Conservation (phyloP, 2,113 vertebrate genomes). For the Pelobates fuscus region DNA sequence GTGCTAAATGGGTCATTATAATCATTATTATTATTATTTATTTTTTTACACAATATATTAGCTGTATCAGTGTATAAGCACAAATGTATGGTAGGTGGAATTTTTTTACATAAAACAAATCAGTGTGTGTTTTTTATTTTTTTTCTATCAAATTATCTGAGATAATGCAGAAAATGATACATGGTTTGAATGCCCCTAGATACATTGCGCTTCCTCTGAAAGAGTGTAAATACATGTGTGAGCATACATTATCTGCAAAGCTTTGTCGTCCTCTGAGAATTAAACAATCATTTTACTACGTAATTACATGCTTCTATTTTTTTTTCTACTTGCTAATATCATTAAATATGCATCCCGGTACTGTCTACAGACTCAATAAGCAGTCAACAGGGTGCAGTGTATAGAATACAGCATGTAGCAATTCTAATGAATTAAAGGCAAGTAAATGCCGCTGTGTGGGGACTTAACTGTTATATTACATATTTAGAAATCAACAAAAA, state of each 20-base stretch:
- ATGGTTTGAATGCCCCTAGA: conserved; percentile 37
- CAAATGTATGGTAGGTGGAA: neutral
- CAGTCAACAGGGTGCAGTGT: conserved; percentile 3
- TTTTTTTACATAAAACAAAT: conserved; percentile 18
- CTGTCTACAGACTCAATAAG: conserved; percentile 24
- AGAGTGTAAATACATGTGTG: conserved; percentile 46
- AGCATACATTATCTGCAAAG: conserved; percentile 47
- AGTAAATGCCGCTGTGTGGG: neutral
- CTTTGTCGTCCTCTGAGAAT: conserved; percentile 42
- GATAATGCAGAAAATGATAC: conserved; percentile 44
- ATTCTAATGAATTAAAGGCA: neutral
- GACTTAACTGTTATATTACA: neutral
- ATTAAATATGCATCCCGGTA: conserved; percentile 39
- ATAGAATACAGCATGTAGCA: conserved; percentile 8
- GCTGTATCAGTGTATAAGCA: neutral
- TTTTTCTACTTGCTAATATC: conserved; percentile 33
- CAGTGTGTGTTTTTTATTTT: conserved; percentile 18
- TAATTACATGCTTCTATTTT: conserved; percentile 38
- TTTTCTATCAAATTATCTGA: conserved; percentile 34
- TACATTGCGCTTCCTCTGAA: conserved; percentile 23
- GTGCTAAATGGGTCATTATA: neutral
- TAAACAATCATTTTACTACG: conserved; percentile 44
- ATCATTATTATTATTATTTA: neutral
- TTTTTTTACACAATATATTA: neutral
- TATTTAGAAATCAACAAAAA: neutral